Conservation (phyloP, 2,113 vertebrate genomes). For the Coptodon bakossiorum region DNA sequence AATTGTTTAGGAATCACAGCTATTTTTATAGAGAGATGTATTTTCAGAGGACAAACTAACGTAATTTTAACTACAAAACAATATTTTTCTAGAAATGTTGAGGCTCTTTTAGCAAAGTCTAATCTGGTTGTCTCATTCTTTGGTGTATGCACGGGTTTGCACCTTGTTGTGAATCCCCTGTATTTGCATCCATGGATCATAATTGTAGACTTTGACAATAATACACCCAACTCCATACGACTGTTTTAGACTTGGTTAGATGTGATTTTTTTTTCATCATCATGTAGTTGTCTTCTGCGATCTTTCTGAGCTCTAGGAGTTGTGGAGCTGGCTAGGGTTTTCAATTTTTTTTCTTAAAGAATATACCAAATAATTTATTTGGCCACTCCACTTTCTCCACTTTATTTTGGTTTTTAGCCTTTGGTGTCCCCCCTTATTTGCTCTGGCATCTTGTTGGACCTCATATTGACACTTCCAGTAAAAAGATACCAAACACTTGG, state of each 20-base stretch:
- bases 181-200: background rate
- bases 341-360: background rate
- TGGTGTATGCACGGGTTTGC: background rate
- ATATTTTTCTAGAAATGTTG: background rate
- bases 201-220: background rate
- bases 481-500: background rate
- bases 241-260: background rate
- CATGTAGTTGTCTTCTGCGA: background rate
- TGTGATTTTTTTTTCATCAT: background rate
- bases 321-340: background rate
- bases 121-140: background rate
- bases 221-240: background rate
- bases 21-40: background rate
- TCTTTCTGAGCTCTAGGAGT: background rate
- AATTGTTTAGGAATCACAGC: background rate
- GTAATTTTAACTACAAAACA: background rate
- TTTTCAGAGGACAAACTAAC: background rate
- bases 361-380: background rate
- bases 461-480: background rate
- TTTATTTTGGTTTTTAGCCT: background rate
- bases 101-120: background rate
- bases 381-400: background rate
- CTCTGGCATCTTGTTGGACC: background rate
- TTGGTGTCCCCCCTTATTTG: background rate
- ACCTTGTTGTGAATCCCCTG: background rate